These are phyloP conservation scores for Pasiphila rectangulata DNA, from an alignment of 2,888 invertebrate genomes.

Conservation along the genomic window DNA sequence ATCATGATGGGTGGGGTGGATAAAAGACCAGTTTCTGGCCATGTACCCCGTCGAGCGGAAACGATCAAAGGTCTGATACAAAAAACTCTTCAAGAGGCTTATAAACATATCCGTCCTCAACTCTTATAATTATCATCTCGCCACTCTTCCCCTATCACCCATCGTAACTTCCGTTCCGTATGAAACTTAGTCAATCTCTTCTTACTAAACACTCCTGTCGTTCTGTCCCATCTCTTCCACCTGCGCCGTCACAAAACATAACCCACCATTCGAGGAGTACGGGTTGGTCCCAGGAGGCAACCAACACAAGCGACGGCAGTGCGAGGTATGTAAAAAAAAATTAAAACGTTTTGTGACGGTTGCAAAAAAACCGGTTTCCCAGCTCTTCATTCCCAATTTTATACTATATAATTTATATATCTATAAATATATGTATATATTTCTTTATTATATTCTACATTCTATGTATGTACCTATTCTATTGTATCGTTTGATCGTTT, in stretches of 20 bases:
- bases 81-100: slow-evolving; percentile 31
- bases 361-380: slow-evolving; percentile 6
- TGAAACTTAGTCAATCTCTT: slow-evolving; percentile 4
- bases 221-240: neutral
- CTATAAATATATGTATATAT: too few relatives aligned
- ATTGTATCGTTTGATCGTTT: too few relatives aligned
- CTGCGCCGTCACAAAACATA: slow-evolving; percentile 4
- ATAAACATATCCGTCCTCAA: slow-evolving; percentile 26
- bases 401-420: neutral
- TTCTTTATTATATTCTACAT: slow-evolving; percentile 1
- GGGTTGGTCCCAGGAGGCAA: slow-evolving; percentile 1
- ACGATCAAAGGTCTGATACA: slow-evolving; percentile 32
- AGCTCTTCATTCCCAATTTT: slow-evolving; percentile 1
- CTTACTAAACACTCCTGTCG: slow-evolving; percentile 4
- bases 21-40: slow-evolving; percentile 31
- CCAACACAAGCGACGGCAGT: slow-evolving; percentile 4
- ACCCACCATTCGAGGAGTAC: slow-evolving; percentile 1
- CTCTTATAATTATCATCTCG: slow-evolving; percentile 22
- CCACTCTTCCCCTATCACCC: slow-evolving; percentile 4
- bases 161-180: slow-evolving; percentile 16
- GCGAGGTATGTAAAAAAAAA: slow-evolving; percentile 5
- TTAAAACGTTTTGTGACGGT: slow-evolving; percentile 6
- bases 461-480: slow-evolving; percentile 5
- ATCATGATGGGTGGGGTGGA: slow-evolving; percentile 27
- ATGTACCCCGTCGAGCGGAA: slow-evolving; percentile 35